Evolutionary conservation across 2,113 vertebrate genomes (phyloP), one percentile per base, ranked within the genome.

Genomic region (Forbesichthys papilliferus): DNA sequence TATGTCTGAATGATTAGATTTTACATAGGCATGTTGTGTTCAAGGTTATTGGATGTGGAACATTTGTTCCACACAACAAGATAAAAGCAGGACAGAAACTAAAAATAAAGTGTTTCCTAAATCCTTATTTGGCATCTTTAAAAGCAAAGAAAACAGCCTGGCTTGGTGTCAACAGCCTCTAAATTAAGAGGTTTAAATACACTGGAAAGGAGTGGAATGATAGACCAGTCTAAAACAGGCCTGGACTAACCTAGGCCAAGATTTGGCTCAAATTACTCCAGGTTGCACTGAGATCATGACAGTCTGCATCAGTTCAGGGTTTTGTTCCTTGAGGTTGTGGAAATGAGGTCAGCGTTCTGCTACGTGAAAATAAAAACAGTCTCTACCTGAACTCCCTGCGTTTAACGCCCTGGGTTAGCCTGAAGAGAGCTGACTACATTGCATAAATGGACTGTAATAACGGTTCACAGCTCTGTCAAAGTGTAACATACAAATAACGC

Each of bases 401-500:
- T 42, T 42, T 6, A 42, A 81, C 70, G 77, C 87, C 79, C 86
- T 87, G 58, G 49, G 75, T 79, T 79, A 68, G 86, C 88, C 88
- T 89, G 83, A 89, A 86, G 79, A 70, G 72, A 67, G 77, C 74
- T 81, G 48, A 54, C 62, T 71, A 83, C 76, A 88, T 51, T 89
- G 88, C 88, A 89, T 88, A 89, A 86, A 85, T 77, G 86, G 63
- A 73, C 82, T 81, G 78, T 83, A 80, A 82, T 64, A 65, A 52
- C 76, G 82, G 86, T 90, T 91, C 91, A 90, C 90, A 90, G 89
- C 82, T 82, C 81, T 75, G 80, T 88, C 79, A 85, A 77, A 82
- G 74, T 72, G 70, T 75, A 78, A 84, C 75, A 82, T 77, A 79
- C 70, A 71, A 66, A 77, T 5, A 42, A 42, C 36, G 3, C 36